A percentile compares a stretch with the other conserved stretches of the same genome.
These are phyloP conservation scores for Patella vulgata DNA, from an alignment of 1,140 invertebrate species.

Conservation along the genomic window DNA sequence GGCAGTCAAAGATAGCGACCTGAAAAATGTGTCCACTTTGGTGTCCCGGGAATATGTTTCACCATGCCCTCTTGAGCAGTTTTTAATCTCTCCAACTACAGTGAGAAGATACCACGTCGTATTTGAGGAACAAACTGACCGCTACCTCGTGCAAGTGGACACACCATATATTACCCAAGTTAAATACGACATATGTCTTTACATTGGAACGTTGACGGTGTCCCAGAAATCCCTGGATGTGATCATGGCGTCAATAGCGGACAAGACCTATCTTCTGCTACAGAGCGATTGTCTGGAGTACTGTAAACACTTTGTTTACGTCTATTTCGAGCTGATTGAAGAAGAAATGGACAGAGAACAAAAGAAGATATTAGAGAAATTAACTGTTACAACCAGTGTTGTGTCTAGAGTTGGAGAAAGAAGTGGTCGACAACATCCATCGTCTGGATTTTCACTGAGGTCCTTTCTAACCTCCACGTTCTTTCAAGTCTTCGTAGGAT, in stretches of 20 bases:
- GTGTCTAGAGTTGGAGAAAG: not conserved
- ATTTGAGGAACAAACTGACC: not conserved
- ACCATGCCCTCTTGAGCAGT: not conserved
- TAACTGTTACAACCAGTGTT: conserved; percentile 2
- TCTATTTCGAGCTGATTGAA: not conserved
- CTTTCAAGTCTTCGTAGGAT: too few relatives aligned
- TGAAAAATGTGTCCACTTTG: not conserved
- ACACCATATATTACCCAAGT: not conserved
- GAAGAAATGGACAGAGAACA: not conserved
- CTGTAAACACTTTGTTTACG: conserved; percentile 5
- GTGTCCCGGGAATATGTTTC: conserved; percentile 3
- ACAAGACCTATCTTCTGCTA: conserved; percentile 1
- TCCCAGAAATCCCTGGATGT: not conserved
- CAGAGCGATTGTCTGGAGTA: conserved; percentile 1
- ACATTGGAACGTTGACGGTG: conserved; percentile 4
- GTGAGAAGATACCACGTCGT: conserved; percentile 1
- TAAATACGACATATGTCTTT: conserved; percentile 1
- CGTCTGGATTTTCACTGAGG: conserved; percentile 1
- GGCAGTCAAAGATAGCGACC: not conserved
- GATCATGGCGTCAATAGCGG: not conserved
- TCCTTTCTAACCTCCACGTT: not conserved
- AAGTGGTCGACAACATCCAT: not conserved
- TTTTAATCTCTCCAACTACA: not conserved
- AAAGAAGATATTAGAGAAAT: not conserved
- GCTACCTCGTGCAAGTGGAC: not conserved